A percentile compares a stretch with the other conserved stretches of the same genome.
Conservation (phyloP, 1,140 invertebrate species). For the Riptortus pedestris region DNA sequence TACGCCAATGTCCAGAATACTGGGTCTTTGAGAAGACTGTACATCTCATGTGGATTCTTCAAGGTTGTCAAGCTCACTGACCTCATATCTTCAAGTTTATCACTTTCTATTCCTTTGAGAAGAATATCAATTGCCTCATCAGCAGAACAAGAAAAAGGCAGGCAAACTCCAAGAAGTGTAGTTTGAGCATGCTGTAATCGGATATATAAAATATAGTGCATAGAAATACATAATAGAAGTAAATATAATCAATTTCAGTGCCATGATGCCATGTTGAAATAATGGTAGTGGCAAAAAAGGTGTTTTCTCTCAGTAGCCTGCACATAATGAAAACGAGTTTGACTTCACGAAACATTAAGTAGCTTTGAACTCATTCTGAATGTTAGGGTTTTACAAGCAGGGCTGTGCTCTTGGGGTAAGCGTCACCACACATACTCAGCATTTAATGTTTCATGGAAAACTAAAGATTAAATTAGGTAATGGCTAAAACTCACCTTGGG, state of each 20-base stretch:
- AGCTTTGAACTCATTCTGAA: no score
- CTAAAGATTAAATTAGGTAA: no score
- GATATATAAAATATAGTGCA: background rate
- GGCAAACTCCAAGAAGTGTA: slow-evolving; percentile 53
- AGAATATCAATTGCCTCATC: slow-evolving; percentile 49
- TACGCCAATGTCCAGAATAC: slow-evolving; percentile 62
- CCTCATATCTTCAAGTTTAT: slow-evolving; percentile 34
- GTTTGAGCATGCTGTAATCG: slow-evolving; percentile 23
- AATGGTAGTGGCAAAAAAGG: no score
- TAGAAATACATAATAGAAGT: no score
- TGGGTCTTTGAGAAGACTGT: slow-evolving; percentile 52
- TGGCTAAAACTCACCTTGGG: no score
- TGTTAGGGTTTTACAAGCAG: no score
- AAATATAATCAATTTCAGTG: background rate
- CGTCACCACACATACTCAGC: no score
- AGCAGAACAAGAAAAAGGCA: slow-evolving; percentile 54
- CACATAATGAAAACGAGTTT: no score
- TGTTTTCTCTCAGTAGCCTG: no score
- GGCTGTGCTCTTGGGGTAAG: no score
- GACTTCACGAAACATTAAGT: no score
- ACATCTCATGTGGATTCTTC: slow-evolving; percentile 53
- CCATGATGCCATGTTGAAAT: background rate
- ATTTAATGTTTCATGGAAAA: no score
- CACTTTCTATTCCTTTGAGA: slow-evolving; percentile 41
- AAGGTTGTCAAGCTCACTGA: slow-evolving; percentile 44